Conservation (phyloP, 2,888 invertebrate genomes). For the Ypsolopha sequella region DNA sequence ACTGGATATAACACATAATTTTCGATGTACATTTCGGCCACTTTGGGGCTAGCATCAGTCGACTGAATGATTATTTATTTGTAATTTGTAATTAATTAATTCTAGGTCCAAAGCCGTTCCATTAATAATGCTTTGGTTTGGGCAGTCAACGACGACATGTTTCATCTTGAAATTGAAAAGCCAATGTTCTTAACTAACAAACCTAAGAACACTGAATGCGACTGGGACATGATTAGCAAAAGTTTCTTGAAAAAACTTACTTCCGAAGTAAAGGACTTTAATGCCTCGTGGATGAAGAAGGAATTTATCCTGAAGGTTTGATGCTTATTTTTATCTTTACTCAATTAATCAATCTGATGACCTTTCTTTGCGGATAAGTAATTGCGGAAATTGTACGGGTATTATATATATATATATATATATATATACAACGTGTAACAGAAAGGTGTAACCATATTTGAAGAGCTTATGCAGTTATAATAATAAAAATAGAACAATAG, state of each 20-base stretch:
- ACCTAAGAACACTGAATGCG: slow-evolving; percentile 18
- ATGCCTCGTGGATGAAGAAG: slow-evolving; percentile 47
- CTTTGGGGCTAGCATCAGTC: no score
- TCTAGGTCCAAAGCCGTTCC: slow-evolving; percentile 30
- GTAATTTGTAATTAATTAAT: slow-evolving; percentile 9
- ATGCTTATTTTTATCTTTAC: no score
- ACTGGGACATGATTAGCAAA: slow-evolving; percentile 27
- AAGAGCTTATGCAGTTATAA: no score
- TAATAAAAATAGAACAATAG: no score
- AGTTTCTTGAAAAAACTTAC: slow-evolving; percentile 24
- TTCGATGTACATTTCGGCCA: no score
- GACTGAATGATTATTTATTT: no score
- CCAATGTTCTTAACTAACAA: slow-evolving; percentile 32
- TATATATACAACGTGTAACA: no score
- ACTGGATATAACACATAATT: no score
- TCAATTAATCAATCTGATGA: no score
- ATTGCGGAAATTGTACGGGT: background rate
- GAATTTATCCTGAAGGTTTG: slow-evolving; percentile 47
- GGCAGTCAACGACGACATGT: slow-evolving; percentile 44
- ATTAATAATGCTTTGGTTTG: slow-evolving; percentile 41
- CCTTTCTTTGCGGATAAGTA: no score
- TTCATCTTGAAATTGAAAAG: slow-evolving; percentile 41
- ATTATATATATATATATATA: no score
- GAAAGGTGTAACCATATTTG: no score
- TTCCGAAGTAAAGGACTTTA: slow-evolving; percentile 41